These are phyloP conservation scores for Mesochorus sp. DNA, from an alignment of 2,888 invertebrate genomes.

Conservation along the genomic window DNA sequence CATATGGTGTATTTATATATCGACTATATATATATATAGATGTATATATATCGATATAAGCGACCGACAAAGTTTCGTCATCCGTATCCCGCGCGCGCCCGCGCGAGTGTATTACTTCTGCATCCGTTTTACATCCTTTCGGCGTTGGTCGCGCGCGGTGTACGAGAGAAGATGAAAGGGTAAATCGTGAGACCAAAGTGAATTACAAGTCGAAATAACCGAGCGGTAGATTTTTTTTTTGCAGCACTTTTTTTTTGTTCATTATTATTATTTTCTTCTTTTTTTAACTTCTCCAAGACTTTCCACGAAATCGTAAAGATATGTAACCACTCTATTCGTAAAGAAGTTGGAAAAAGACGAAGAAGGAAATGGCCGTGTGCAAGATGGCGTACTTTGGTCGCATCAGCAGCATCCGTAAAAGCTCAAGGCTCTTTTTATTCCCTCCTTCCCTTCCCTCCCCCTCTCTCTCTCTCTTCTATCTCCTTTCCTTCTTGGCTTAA, in stretches of 20 bases:
- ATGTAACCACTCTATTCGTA: slow-evolving; percentile 66
- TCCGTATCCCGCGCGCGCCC: slow-evolving; percentile 16
- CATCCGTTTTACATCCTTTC: slow-evolving; percentile 53
- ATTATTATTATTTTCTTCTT: background rate
- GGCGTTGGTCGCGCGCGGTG: slow-evolving; percentile 29
- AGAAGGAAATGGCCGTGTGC: slow-evolving; percentile 64
- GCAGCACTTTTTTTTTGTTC: slow-evolving; percentile 9
- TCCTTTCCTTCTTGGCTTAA: slow-evolving; percentile 34
- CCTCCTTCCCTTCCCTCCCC: background rate
- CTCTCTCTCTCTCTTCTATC: background rate
- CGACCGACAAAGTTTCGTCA: slow-evolving; percentile 30
- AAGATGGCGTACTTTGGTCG: slow-evolving; percentile 51
- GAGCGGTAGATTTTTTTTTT: slow-evolving; percentile 43
- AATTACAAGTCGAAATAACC: slow-evolving; percentile 38
- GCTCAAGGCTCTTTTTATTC: slow-evolving; percentile 11
- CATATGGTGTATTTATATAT: background rate
- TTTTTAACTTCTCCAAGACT: slow-evolving; percentile 60
- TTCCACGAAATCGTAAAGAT: slow-evolving; percentile 65
- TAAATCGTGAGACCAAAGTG: slow-evolving; percentile 40
- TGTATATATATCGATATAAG: slow-evolving; percentile 27
- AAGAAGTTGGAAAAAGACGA: slow-evolving; percentile 60
- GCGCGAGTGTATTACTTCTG: slow-evolving; percentile 12
- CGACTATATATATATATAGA: background rate
- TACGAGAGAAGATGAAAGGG: slow-evolving; percentile 53
- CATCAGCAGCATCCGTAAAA: slow-evolving; percentile 35